Conservation (phyloP, 2,888 invertebrate species). For the Macrosiphum euphorbiae region DNA sequence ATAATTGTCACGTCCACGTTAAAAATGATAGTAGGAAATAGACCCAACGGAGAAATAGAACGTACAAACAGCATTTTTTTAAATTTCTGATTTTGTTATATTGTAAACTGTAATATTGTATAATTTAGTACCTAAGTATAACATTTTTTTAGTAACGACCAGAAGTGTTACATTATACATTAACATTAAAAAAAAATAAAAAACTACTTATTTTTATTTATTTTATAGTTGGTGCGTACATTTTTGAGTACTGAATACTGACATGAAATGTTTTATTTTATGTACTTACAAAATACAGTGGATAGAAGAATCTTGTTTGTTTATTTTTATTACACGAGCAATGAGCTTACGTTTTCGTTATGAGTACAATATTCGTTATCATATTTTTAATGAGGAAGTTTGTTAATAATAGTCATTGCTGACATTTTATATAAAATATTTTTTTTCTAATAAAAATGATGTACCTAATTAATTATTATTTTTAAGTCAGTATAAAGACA, state of each 20-base stretch:
- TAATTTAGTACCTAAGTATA: not conserved
- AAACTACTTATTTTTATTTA: not conserved
- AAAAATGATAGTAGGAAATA: not conserved
- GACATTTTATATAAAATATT: not conserved
- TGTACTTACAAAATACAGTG: not conserved
- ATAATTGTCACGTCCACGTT: not conserved
- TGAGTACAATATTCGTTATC: not conserved
- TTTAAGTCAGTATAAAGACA: not conserved
- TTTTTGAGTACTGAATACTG: not conserved
- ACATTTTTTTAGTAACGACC: not conserved
- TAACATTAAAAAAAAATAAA: not conserved
- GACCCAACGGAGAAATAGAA: not conserved
- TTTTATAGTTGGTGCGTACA: not conserved
- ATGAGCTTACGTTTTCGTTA: not conserved
- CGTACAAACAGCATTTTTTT: not conserved
- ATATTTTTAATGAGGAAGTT: not conserved
- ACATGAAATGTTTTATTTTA: not conserved
- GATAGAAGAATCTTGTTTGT: not conserved
- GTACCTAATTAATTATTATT: not conserved
- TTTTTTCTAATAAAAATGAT: not conserved
- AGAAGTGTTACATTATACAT: not conserved
- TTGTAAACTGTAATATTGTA: not conserved
- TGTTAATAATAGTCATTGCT: not conserved
- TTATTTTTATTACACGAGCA: not conserved
- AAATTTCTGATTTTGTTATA: not conserved